Base-by-base conservation (phyloP, 2,797 vertebrate species). In the Falco columbarius region DNA sequence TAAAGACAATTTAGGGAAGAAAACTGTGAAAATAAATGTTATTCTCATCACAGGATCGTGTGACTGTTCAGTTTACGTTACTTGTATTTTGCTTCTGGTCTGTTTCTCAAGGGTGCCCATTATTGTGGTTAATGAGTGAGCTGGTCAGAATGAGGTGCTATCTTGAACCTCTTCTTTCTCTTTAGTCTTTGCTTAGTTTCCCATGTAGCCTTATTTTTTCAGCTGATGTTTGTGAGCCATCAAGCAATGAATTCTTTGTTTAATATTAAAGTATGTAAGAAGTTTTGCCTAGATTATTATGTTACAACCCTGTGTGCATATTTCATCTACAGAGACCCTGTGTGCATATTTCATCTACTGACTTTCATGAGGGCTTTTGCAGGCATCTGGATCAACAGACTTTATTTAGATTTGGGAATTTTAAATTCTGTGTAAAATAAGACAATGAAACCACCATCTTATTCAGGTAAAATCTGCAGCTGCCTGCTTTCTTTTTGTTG, bases 401-500 rank as follows among this genome's bases (percentile, higher is more conserved):
- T 79, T 88, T 76, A 42, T 74, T 79, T 81, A 93, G 70, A 61
- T 86, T 91, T 88, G 30, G 54, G n/a, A 77, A 81, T 91, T 83
- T 84, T 47, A 73, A 81, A 86, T 34, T 89, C 17, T 83, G 0
- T 67, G 12, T 62, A 55, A 76, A 93, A 88, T 30, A 44, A 9
- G 27, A 38, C 24, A 59, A 22, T 56, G 23, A 67, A 62, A 21
- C 76, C 77, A 23, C 19, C 6, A 9, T 79, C 24, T 82, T 71
- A 20, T 29, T 87, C 23, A 49, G 17, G 42, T 73, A 61, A 93
- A 80, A 49, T 72, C 44, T 89, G 68, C 13, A 87, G 20, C 26
- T 84, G 3, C n/a, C 14, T 52, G 4, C 3, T 62, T 47, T 46
- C 12, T 63, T 67, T 47, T 22, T 55, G 13, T 14, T 55, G 66